These are phyloP conservation scores for Xenopus laevis DNA, from an alignment of 2,113 vertebrate genomes.

Conservation along the genomic window DNA sequence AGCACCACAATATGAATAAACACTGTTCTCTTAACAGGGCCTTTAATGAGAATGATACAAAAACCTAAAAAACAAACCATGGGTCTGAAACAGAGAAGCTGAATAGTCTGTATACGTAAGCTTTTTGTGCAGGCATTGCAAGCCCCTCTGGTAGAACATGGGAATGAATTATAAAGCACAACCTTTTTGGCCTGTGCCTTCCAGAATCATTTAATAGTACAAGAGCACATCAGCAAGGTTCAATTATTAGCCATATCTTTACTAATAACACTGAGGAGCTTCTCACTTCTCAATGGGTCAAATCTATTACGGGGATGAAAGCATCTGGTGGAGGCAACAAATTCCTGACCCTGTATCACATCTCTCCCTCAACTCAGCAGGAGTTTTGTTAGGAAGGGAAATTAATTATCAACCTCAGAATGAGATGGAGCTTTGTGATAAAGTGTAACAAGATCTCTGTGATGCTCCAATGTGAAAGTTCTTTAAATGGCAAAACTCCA, in stretches of 20 bases:
- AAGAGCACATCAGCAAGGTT: neutral
- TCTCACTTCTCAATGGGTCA: conserved; percentile 12
- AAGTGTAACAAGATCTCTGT: neutral
- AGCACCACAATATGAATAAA: no score
- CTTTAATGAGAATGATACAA: no score
- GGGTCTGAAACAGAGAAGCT: no score
- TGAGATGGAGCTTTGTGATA: neutral
- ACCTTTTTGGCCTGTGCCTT: neutral
- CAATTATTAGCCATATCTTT: neutral
- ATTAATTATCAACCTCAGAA: conserved; percentile 1
- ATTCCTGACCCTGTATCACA: neutral
- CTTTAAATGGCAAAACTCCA: neutral
- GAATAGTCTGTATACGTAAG: no score
- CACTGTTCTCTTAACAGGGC: no score
- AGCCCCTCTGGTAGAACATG: neutral
- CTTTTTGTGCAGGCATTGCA: no score
- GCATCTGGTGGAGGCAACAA: neutral
- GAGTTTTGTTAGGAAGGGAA: conserved; percentile 12
- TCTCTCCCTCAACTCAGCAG: neutral
- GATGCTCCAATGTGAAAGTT: neutral
- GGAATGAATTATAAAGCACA: neutral
- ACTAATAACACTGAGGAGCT: neutral
- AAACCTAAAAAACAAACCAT: no score
- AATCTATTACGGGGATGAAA: conserved; percentile 26
- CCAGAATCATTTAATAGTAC: neutral